These are phyloP conservation scores for Leptopterna dolabrata DNA, from an alignment of 2,888 invertebrate species.

Conservation along the genomic window DNA sequence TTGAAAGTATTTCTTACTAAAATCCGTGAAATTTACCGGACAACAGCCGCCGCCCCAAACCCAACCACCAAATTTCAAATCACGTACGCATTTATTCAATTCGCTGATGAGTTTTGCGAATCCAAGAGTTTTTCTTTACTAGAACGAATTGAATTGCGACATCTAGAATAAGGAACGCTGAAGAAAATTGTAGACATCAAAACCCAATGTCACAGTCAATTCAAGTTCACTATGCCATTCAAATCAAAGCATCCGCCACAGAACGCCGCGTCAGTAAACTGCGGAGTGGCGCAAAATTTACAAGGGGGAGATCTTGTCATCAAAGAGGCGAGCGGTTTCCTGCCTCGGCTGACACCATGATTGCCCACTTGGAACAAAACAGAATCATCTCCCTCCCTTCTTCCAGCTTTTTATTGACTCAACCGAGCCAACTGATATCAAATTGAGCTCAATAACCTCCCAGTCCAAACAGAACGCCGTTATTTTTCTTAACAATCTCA, in stretches of 20 bases:
- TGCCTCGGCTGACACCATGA: constrained; percentile 35
- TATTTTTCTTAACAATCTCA: background rate
- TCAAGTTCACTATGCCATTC: too few species aligned
- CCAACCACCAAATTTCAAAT: too few species aligned
- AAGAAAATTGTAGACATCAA: too few species aligned
- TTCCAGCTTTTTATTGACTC: background rate
- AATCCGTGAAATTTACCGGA: too few species aligned
- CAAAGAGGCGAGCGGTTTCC: background rate
- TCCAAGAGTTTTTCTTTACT: too few species aligned
- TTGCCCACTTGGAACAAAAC: constrained; percentile 37
- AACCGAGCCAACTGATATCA: constrained; percentile 24
- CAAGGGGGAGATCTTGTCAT: background rate
- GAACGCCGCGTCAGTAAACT: background rate
- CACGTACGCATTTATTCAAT: too few species aligned
- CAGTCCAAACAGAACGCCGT: background rate
- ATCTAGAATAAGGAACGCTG: too few species aligned
- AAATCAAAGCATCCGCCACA: background rate
- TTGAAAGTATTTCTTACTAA: too few species aligned
- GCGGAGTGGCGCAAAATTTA: background rate
- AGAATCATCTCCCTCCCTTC: background rate
- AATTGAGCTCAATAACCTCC: constrained; percentile 29
- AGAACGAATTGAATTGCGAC: too few species aligned
- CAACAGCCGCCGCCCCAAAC: too few species aligned
- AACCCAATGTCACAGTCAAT: too few species aligned
- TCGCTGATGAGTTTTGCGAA: too few species aligned